Evolutionary conservation across 2,888 invertebrate genomes (phyloP), one percentile per base, ranked within the genome.

Genomic region (Ophioninae sp.): DNA sequence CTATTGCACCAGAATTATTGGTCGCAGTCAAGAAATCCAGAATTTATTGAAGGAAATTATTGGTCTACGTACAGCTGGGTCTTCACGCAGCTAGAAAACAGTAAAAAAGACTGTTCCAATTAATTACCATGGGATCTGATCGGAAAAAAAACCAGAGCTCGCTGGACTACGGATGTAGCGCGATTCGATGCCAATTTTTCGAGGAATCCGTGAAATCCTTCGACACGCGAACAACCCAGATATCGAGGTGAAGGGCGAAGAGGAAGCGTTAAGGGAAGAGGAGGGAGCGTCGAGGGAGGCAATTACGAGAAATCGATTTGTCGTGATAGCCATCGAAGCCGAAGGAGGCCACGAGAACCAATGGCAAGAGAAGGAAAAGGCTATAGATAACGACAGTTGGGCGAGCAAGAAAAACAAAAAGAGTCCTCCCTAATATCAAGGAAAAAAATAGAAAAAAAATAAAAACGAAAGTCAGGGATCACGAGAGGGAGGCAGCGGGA

Each of bases 291-390:
- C 59, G 61, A 67, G 83, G 79, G 76, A 83, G 83, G 83, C 85
- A 85, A 85, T 85, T 85, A 85, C 83, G 85, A 83, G 81, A 83
- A 85, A 85, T 85, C 85, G 85, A 85, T 85, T 83, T 83, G 83
- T 83, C 81, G 79, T 81, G 83, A 85, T 85, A 83, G 85, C 79
- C 81, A 85, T 83, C 83, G 83, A 76, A 44, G 83, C 72, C 74
- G 76, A 83, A 83, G 83, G 81, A 85, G 85, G 79, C 81, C 83
- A 79, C 75, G 83, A 71, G 79, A 81, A 72, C 80, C 83, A 83
- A 81, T 81, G 81, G 79, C 79, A 73, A 74, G 75, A 79, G 79
- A 73, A 79, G 51, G 79, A 81, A 72, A 72, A 72, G 69, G 30
- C n/a, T 22, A 59, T 74, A 76, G 23, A 67, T 51, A 51, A 10